Conservation (phyloP, 2,797 vertebrate genomes). For the Mormyrops boulengeri region DNA sequence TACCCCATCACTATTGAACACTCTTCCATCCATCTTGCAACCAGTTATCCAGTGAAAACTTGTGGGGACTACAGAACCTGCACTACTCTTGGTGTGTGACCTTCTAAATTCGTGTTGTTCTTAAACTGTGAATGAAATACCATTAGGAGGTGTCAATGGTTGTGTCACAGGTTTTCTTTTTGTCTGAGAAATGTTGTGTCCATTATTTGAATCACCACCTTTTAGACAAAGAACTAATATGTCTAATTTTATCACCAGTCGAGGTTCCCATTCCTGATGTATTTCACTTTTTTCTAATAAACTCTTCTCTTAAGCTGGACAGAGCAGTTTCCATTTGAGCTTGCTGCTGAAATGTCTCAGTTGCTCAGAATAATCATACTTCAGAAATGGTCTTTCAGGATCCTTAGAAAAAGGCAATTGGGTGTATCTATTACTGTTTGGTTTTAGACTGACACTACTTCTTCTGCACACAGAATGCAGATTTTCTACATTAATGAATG, state of each 20-base stretch:
- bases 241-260: background rate
- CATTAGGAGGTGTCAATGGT: background rate
- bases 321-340: background rate
- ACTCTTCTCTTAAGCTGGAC: background rate
- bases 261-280: background rate
- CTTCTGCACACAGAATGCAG: background rate
- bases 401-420: background rate
- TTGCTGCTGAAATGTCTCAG: background rate
- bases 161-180: background rate
- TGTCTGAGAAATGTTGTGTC: background rate
- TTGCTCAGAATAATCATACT: background rate
- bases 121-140: background rate
- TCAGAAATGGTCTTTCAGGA: background rate
- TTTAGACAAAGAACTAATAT: background rate
- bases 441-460: background rate
- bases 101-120: background rate
- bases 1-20: background rate
- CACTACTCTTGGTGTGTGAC: background rate
- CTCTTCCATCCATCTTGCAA: background rate
- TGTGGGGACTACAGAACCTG: background rate
- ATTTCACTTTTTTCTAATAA: background rate
- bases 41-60: background rate
- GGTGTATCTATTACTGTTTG: background rate
- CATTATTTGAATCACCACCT: background rate
- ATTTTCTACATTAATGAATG: background rate